Conservation (phyloP, 2,113 vertebrate genomes). For the Tympanuchus pallidicinctus region DNA sequence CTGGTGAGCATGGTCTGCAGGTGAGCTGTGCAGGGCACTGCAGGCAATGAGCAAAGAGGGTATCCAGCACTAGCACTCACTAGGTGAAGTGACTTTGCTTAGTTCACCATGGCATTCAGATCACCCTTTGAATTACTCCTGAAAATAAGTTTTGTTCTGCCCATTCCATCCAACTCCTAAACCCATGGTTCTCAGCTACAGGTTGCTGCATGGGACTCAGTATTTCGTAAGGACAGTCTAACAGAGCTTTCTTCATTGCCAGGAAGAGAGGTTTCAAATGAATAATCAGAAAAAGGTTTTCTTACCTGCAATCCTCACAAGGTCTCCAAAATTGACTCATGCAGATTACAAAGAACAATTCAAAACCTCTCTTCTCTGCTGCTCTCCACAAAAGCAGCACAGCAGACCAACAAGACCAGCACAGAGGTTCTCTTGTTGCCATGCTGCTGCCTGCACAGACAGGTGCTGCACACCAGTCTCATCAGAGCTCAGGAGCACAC, state of each 20-base stretch:
- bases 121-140: not conserved
- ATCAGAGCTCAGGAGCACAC: not conserved
- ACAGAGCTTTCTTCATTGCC: not conserved
- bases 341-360: not conserved
- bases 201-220: not conserved
- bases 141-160: not conserved
- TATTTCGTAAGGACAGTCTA: not conserved
- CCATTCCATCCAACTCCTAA: not conserved
- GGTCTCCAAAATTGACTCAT: not conserved
- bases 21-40: not conserved
- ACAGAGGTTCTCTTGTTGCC: not conserved
- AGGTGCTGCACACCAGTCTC: not conserved
- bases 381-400: not conserved
- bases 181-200: not conserved
- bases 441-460: not conserved
- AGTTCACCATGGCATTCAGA: not conserved
- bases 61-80: not conserved
- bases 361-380: not conserved
- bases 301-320: not conserved
- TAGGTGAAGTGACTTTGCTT: constrained; percentile 30
- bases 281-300: not conserved
- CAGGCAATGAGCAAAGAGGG: not conserved
- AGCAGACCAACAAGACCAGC: not conserved
- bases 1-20: not conserved
- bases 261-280: not conserved